Base-by-base conservation (phyloP, 2,888 invertebrate species). In the Chrysotoxum bicinctum region DNA sequence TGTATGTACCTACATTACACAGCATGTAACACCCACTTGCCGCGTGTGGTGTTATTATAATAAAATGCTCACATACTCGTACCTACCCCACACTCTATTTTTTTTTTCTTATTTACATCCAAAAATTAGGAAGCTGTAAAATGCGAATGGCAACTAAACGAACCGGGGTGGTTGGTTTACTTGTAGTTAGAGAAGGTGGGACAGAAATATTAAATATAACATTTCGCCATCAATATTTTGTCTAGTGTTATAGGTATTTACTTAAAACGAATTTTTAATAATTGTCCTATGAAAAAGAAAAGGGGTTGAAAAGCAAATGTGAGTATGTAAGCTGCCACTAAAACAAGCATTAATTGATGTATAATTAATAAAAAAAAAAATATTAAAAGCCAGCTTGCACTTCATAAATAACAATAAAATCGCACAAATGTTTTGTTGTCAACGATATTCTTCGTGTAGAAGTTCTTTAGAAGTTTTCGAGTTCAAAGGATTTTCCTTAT, bases 41-140 rank as follows among this genome's bases (percentile, higher is more conserved):
- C 30, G 45, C 70, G 40, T 54, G 68, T 68, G 78, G 74, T 83
- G 78, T 73, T 79, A 75, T 79, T 79, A 66, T 84, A 79, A 84
- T 79, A 75, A 72, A 79, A 84, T 72, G 64, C 74, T 66, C 43
- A 84, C 75, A 84, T 80, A 74, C 79, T n/a, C n/a, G n/a, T n/a
- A n/a, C n/a, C n/a, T n/a, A n/a, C n/a, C n/a, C 30, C 40, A 21
- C 0, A n/a, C 14, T 16, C 26, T 5, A 60, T 9, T 21, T 37
- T 58, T 58, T 35, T 56, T 32, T 56, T 35, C 37, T 66, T 84
- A 84, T 84, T 84, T 75, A 75, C 80, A 84, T 80, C 72, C 72
- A 84, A 84, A 84, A 84, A 84, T 84, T 84, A 84, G 84, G 83
- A 84, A 75, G 80, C 84, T 80, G 75, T 76, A 68, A 64, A 69